Conservation (phyloP, 2,797 vertebrate genomes). For the Phalanger gymnotis region DNA sequence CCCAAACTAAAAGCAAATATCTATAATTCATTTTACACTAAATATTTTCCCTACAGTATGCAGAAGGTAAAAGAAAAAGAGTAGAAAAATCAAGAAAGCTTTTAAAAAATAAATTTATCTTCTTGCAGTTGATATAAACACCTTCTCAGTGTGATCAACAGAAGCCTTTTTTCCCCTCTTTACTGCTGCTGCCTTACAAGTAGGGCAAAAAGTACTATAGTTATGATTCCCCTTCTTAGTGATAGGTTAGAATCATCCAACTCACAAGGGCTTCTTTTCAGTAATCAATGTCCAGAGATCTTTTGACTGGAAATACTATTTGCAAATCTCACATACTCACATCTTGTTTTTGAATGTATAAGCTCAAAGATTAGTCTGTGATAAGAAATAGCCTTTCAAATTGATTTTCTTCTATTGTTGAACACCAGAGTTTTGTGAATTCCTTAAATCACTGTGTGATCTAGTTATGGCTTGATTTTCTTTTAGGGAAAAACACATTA, state of each 20-base stretch:
- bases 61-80: neutral
- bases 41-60: neutral
- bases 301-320: neutral
- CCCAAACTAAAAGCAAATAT: neutral
- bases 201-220: neutral
- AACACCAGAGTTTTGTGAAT: constrained; percentile 29
- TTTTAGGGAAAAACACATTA: constrained; percentile 44
- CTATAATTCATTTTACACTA: neutral
- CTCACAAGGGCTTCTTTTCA: neutral
- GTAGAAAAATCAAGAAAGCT: neutral
- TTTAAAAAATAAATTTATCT: neutral
- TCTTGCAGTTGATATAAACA: neutral
- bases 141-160: neutral
- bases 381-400: constrained; percentile 51
- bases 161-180: neutral
- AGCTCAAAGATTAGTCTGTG: constrained; percentile 11
- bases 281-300: neutral
- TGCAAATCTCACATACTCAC: neutral
- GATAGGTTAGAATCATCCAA: neutral
- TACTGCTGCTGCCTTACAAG: neutral
- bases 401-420: constrained; percentile 49
- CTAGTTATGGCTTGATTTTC: constrained; percentile 65
- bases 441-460: constrained; percentile 54
- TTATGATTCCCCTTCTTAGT: neutral
- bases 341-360: neutral